Conservation (phyloP, 1,140 invertebrate species). For the Ceratina australensis region DNA sequence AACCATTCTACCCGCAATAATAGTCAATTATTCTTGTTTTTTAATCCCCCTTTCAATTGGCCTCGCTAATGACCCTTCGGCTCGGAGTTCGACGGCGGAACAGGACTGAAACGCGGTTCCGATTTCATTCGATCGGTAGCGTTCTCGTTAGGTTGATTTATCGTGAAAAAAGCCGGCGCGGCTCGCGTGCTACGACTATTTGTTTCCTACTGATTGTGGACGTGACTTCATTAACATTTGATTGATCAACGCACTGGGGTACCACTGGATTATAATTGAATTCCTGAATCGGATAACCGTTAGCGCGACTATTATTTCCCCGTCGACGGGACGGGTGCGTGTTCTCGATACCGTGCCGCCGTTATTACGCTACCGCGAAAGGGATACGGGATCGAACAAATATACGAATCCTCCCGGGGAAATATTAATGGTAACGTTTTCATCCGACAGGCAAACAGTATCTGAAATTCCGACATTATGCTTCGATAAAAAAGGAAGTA, state of each 20-base stretch:
- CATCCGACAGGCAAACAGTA: background rate
- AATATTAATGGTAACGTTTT: slow-evolving; percentile 18
- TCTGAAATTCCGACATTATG: background rate
- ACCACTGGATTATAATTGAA: slow-evolving; percentile 41
- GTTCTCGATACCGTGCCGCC: background rate
- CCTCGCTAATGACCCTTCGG: slow-evolving; percentile 9
- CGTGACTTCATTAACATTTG: slow-evolving; percentile 46
- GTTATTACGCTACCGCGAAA: background rate
- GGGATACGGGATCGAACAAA: slow-evolving; percentile 8
- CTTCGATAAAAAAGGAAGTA: too few relatives aligned
- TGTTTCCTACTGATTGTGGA: slow-evolving; percentile 27
- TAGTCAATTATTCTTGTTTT: slow-evolving; percentile 23
- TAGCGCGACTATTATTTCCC: slow-evolving; percentile 24
- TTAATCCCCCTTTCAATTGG: background rate
- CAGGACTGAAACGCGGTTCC: background rate
- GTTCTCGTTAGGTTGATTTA: slow-evolving; percentile 45
- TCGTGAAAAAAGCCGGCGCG: slow-evolving; percentile 21
- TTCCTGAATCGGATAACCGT: slow-evolving; percentile 31
- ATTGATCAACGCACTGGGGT: slow-evolving; percentile 29
- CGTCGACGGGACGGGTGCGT: slow-evolving; percentile 7
- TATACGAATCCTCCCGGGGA: background rate
- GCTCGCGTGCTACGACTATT: slow-evolving; percentile 21
- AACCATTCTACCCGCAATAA: background rate
- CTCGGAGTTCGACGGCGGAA: background rate
- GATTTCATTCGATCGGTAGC: slow-evolving; percentile 22